Percentiles rank a stretch among this genome's conserved stretches.
Evolutionary conservation across 53 echinoderm and acorn worm genomes (phyloP).

Genomic region (Patiria pectinifera): DNA sequence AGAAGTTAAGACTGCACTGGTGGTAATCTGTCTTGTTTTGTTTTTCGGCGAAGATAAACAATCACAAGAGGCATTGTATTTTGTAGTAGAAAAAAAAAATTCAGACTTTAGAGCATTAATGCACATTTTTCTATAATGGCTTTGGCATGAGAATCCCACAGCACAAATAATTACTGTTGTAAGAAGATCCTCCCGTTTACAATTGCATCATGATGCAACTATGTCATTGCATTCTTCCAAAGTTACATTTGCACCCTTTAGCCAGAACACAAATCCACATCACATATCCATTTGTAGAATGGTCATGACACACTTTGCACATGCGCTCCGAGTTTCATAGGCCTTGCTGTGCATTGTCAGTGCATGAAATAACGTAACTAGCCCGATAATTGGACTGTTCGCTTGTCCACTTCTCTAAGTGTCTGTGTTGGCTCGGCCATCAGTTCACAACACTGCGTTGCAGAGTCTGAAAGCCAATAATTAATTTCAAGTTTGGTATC

Average conservation of each 20-base stretch:
- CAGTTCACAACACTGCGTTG: not conserved
- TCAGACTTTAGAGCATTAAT: not conserved
- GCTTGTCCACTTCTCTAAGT: not conserved
- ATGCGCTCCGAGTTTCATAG: not conserved
- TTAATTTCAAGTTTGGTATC: too few species aligned
- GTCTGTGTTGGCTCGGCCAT: not conserved
- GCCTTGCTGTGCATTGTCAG: not conserved
- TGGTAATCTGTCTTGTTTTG: too few species aligned
- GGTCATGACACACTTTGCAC: not conserved
- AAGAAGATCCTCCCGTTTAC: not conserved
- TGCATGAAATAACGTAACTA: not conserved
- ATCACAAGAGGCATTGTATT: too few species aligned
- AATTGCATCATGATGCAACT: not conserved
- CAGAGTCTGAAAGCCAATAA: not conserved
- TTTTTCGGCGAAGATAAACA: too few species aligned
- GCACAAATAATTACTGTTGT: not conserved
- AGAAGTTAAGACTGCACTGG: too few species aligned
- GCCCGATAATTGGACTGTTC: not conserved
- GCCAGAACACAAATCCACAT: not conserved
- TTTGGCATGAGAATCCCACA: too few species aligned
- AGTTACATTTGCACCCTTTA: not conserved
- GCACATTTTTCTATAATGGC: too few species aligned
- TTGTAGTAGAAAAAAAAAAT: too few species aligned
- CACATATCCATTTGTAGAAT: not conserved
- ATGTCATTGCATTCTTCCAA: not conserved